Percentiles rank a stretch among this genome's conserved stretches.
These are phyloP conservation scores for Halocaridina rubra DNA, from an alignment of 2,888 invertebrate species.

Conservation along the genomic window DNA sequence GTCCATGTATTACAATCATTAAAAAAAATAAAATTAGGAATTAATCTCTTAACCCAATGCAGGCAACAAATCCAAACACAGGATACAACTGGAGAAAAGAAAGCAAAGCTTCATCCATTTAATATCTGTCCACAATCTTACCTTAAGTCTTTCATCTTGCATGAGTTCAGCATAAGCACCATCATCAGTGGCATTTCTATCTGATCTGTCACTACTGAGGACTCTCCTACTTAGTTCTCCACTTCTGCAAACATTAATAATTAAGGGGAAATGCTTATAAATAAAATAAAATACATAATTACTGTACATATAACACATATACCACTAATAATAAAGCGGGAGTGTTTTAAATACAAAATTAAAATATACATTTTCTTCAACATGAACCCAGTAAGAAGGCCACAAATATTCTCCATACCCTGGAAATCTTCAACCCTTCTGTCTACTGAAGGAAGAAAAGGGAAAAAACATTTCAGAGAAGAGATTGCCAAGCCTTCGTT, in stretches of 20 bases:
- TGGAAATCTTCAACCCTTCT: no score
- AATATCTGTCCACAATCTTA: no score
- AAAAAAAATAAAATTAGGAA: not conserved
- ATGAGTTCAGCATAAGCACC: constrained; percentile 64
- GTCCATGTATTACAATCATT: no score
- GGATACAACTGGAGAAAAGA: no score
- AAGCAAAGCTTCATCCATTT: no score
- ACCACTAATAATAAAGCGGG: not conserved
- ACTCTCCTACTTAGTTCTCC: constrained; percentile 51
- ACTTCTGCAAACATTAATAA: not conserved
- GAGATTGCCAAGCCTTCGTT: no score
- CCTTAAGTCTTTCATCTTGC: constrained; percentile 36
- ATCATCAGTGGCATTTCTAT: constrained; percentile 60
- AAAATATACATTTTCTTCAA: no score
- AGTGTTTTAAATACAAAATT: not conserved
- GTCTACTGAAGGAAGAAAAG: no score
- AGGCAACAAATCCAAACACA: not conserved
- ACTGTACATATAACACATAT: not conserved
- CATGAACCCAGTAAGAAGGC: no score
- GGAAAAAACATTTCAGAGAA: no score
- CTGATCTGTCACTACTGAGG: constrained; percentile 73
- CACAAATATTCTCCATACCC: no score
- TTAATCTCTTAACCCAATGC: not conserved
- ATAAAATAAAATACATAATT: not conserved
- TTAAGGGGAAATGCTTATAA: no score